Percentiles rank a stretch among this genome's conserved stretches.
These are phyloP conservation scores for Hemibagrus wyckioides DNA, from an alignment of 2,113 vertebrate genomes.

Conservation along the genomic window DNA sequence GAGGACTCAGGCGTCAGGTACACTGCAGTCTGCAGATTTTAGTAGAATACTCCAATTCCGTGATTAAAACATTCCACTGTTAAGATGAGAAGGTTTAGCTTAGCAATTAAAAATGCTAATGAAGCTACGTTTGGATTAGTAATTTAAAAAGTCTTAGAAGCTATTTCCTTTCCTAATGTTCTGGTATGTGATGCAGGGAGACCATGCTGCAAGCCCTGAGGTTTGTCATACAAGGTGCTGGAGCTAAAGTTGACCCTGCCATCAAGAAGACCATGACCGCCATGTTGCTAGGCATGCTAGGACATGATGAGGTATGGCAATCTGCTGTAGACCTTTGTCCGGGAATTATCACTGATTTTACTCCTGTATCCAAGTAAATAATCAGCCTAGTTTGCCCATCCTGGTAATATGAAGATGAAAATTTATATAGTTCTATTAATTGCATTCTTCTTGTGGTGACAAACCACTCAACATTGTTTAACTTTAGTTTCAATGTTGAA, in stretches of 20 bases:
- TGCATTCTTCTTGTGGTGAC: conserved; percentile 55
- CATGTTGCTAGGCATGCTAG: conserved; percentile 90
- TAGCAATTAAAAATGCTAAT: not conserved
- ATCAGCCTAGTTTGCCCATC: not conserved
- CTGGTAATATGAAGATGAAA: not conserved
- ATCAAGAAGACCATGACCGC: conserved; percentile 89
- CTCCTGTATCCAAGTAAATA: not conserved
- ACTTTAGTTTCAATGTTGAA: conserved; percentile 2
- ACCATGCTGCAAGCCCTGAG: conserved; percentile 95
- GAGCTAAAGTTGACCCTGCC: conserved; percentile 87
- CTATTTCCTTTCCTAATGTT: not conserved
- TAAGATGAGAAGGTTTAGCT: not conserved
- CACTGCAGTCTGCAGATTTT: not conserved
- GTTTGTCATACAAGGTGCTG: conserved; percentile 93
- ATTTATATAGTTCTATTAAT: not conserved
- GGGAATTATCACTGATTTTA: not conserved
- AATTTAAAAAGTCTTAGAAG: not conserved
- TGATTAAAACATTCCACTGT: not conserved
- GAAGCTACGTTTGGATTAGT: not conserved
- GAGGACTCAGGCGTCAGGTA: conserved; percentile 94
- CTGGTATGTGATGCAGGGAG: conserved; percentile 75
- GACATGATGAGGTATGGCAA: conserved; percentile 92
- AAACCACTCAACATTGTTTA: conserved; percentile 65
- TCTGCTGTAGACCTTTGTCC: not conserved
- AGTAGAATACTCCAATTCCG: not conserved